Conservation (phyloP, 2,888 invertebrate genomes). For the Amphimallon solstitiale region DNA sequence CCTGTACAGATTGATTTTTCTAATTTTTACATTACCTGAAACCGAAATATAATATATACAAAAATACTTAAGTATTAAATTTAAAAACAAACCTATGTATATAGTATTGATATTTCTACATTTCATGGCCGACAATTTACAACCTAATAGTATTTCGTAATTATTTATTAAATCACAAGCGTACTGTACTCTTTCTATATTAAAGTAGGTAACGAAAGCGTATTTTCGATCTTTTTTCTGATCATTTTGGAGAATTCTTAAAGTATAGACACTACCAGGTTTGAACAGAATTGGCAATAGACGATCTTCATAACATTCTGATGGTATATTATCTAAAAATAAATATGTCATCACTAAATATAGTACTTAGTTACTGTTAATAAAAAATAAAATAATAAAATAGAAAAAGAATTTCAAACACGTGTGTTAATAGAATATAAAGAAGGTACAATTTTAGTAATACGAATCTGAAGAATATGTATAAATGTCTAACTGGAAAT, state of each 20-base stretch:
- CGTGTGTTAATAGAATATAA: too few species aligned
- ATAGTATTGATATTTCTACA: background rate
- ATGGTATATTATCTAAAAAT: constrained; percentile 25
- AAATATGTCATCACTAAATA: background rate
- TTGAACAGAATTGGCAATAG: constrained; percentile 27
- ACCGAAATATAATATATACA: background rate
- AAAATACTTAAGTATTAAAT: background rate
- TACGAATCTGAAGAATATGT: too few species aligned
- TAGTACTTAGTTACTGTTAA: background rate
- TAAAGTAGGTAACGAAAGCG: constrained; percentile 10
- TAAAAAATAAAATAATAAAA: background rate
- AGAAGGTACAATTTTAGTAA: too few species aligned
- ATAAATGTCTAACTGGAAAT: too few species aligned
- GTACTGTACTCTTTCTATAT: background rate
- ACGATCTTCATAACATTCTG: constrained; percentile 13
- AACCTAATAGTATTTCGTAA: constrained; percentile 4
- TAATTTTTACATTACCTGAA: constrained; percentile 17
- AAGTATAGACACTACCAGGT: background rate
- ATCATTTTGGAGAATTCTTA: background rate
- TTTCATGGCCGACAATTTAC: background rate
- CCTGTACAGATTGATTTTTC: background rate
- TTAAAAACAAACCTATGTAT: background rate
- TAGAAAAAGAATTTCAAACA: too few species aligned
- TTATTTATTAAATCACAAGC: constrained; percentile 16
- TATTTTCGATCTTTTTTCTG: background rate